These are phyloP conservation scores for Hirtodrosophila confusa DNA, from an alignment of 2,888 invertebrate genomes.

Conservation along the genomic window DNA sequence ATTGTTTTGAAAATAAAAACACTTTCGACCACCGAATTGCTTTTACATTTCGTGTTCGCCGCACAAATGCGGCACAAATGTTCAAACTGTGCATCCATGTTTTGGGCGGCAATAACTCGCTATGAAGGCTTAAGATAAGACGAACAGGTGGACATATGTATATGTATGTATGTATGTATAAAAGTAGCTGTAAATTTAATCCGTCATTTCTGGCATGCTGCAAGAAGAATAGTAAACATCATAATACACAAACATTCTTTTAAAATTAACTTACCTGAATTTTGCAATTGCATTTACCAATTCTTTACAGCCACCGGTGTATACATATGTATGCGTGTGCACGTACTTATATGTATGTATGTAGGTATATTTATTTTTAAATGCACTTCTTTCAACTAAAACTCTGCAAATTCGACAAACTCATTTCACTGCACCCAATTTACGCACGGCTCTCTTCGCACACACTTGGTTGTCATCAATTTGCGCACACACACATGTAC, in stretches of 20 bases:
- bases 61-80: slow-evolving; percentile 81
- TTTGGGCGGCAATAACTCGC: slow-evolving; percentile 6
- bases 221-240: slow-evolving; percentile 3
- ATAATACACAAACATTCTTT: not conserved
- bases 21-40: slow-evolving; percentile 78
- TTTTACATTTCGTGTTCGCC: slow-evolving; percentile 79
- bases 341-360: not conserved
- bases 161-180: not conserved
- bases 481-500: slow-evolving; percentile 25
- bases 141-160: not conserved
- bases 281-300: not conserved
- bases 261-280: slow-evolving; percentile 14
- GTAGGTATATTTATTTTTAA: slow-evolving; percentile 42
- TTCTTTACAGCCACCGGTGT: not conserved
- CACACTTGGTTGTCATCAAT: slow-evolving; percentile 52
- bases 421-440: slow-evolving; percentile 47
- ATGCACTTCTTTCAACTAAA: slow-evolving; percentile 35
- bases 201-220: slow-evolving; percentile 18
- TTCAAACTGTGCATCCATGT: slow-evolving; percentile 80
- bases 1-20: slow-evolving; percentile 81
- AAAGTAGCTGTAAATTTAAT: slow-evolving; percentile 1
- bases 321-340: not conserved
- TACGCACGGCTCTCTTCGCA: slow-evolving; percentile 43
- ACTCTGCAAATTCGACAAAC: slow-evolving; percentile 37
- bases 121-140: slow-evolving; percentile 3